Evolutionary conservation across 2,888 invertebrate genomes (phyloP).

Genomic region (Diarsia mendica): DNA sequence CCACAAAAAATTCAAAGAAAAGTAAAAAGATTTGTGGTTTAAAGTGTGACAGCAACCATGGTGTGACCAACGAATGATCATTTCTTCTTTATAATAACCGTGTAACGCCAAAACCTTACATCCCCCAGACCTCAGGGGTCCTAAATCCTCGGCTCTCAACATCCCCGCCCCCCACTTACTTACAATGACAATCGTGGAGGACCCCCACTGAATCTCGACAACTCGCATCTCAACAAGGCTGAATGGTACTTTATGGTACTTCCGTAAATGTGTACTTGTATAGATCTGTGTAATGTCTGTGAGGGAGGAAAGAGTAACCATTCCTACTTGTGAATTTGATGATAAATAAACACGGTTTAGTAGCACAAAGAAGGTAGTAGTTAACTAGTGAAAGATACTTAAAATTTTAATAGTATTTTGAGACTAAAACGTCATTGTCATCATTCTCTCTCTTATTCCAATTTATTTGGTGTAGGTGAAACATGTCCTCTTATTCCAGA

Average conservation of each 20-base stretch:
- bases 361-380: neutral
- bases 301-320: slow-evolving; percentile 2
- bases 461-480: no score
- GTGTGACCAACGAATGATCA: neutral
- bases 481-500: no score
- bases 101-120: slow-evolving; percentile 5
- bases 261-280: slow-evolving; percentile 43
- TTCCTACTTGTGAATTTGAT: slow-evolving; percentile 14
- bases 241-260: slow-evolving; percentile 49
- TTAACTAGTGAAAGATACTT: neutral
- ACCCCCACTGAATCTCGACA: slow-evolving; percentile 36
- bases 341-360: neutral
- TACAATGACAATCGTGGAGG: slow-evolving; percentile 56
- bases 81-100: neutral
- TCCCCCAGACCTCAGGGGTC: neutral
- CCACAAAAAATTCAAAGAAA: neutral
- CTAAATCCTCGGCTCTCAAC: slow-evolving; percentile 21
- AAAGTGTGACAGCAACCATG: neutral
- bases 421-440: neutral
- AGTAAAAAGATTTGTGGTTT: neutral
- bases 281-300: slow-evolving; percentile 25
- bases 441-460: no score
- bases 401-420: neutral
- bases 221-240: slow-evolving; percentile 32
- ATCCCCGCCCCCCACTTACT: slow-evolving; percentile 12